A percentile compares a stretch with the other conserved stretches of the same genome.
These are phyloP conservation scores for Salvator merianae DNA, from an alignment of 2,113 vertebrate genomes.

Conservation along the genomic window DNA sequence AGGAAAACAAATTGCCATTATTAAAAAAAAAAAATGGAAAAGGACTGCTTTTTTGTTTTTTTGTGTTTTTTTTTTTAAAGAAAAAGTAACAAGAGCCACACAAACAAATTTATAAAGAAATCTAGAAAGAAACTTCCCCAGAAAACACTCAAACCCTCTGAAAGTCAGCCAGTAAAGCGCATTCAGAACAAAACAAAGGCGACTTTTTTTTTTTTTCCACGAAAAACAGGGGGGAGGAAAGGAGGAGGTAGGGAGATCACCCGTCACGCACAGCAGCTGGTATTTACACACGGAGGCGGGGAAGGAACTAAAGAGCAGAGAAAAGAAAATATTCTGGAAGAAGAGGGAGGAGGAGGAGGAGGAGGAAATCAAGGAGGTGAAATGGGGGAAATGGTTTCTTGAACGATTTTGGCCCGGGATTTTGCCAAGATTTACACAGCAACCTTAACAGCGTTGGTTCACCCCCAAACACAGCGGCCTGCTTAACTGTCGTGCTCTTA, in stretches of 20 bases:
- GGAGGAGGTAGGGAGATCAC: slow-evolving; percentile 61
- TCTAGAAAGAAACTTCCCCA: slow-evolving; percentile 4
- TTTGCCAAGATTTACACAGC: neutral
- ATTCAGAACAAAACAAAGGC: slow-evolving; percentile 31
- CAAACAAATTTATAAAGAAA: slow-evolving; percentile 20
- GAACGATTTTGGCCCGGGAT: slow-evolving; percentile 1
- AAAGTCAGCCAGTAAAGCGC: slow-evolving; percentile 36
- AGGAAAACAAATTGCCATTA: neutral
- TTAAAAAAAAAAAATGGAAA: slow-evolving; percentile 14
- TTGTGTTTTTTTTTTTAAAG: neutral
- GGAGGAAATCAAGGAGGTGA: neutral
- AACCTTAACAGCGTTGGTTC: neutral
- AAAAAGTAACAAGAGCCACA: slow-evolving; percentile 22
- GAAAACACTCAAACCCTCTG: slow-evolving; percentile 15
- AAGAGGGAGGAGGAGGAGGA: slow-evolving; percentile 3
- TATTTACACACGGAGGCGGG: slow-evolving; percentile 43
- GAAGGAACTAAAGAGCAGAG: slow-evolving; percentile 25
- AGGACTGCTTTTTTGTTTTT: neutral
- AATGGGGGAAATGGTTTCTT: neutral
- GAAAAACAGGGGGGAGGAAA: neutral
- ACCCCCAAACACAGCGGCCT: too few relatives aligned
- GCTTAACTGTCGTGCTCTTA: neutral
- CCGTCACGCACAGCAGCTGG: slow-evolving; percentile 37
- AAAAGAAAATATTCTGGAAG: slow-evolving; percentile 26
- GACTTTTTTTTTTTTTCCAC: slow-evolving; percentile 12